A percentile compares a stretch with the other conserved stretches of the same genome.
Evolutionary conservation across 1,140 invertebrate genomes (phyloP).

Genomic region (Bombus pyrosoma): DNA sequence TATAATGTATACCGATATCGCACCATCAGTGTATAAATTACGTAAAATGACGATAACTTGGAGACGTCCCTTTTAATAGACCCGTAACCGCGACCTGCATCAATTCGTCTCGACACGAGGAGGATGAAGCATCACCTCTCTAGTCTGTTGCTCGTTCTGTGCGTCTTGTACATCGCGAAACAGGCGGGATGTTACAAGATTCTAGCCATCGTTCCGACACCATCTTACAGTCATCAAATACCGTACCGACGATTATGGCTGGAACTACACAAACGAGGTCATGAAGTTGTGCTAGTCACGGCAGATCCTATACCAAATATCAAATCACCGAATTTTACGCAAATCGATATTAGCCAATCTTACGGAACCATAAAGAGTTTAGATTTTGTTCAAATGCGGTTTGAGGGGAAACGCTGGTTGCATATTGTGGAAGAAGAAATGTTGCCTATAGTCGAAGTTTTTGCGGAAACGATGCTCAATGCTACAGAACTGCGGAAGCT

Average conservation of each 20-base stretch:
- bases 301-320: constrained; percentile 70
- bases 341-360: constrained; percentile 49
- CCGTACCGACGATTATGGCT: constrained; percentile 78
- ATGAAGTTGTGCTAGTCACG: constrained; percentile 79
- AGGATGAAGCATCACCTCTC: neutral
- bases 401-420: constrained; percentile 7
- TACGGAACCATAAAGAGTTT: accelerated
- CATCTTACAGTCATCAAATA: constrained; percentile 84
- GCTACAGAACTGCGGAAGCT: constrained; percentile 56
- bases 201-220: constrained; percentile 80
- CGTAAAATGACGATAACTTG: neutral
- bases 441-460: accelerated
- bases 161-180: neutral
- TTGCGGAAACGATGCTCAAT: constrained; percentile 24
- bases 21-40: accelerated
- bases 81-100: accelerated
- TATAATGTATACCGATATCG: neutral
- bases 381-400: constrained; percentile 4
- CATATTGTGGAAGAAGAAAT: accelerated
- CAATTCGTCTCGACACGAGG: accelerated
- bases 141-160: neutral
- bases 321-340: constrained; percentile 63
- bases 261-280: constrained; percentile 50
- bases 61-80: neutral
- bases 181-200: constrained; percentile 76